phyloP scores from a whole-genome alignment of 2,113 vertebrate genomes.

The Uropsilus gracilis region DNA sequence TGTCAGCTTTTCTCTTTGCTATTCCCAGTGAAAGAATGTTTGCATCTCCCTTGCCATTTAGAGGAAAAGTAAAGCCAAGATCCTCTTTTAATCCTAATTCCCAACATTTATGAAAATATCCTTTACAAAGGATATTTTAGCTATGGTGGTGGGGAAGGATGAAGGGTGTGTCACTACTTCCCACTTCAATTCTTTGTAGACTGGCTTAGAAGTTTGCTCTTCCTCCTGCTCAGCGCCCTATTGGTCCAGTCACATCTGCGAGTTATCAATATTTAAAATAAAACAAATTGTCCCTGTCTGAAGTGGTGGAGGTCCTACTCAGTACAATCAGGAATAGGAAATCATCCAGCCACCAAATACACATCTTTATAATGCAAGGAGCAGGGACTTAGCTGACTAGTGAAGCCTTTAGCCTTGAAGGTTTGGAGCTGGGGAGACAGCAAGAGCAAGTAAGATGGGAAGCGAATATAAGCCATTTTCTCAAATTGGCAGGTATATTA shows the following conservation, averaged over 20 bases:
- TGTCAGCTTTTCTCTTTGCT: constrained; percentile 51
- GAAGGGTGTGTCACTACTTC: neutral
- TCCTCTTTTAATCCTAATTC: constrained; percentile 41
- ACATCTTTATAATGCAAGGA: constrained; percentile 42
- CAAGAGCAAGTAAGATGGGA: neutral
- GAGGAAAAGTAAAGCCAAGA: constrained; percentile 51
- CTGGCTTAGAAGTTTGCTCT: neutral
- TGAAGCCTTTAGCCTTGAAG: neutral
- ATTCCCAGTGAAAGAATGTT: neutral
- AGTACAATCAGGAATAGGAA: neutral
- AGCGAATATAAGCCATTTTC: neutral
- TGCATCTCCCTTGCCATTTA: neutral
- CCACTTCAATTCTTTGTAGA: neutral
- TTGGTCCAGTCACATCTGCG: neutral
- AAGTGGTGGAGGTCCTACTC: neutral
- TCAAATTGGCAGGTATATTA: constrained; percentile 1
- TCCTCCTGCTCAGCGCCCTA: neutral
- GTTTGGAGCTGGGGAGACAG: neutral
- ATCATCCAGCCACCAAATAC: neutral
- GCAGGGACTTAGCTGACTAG: constrained; percentile 37
- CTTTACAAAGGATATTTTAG: constrained; percentile 9
- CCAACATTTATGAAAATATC: neutral
- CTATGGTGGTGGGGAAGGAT: fast-evolving
- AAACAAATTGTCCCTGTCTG: neutral
- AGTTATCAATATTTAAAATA: neutral